Conservation (phyloP, 1,140 invertebrate species). For the Solen grandis region DNA sequence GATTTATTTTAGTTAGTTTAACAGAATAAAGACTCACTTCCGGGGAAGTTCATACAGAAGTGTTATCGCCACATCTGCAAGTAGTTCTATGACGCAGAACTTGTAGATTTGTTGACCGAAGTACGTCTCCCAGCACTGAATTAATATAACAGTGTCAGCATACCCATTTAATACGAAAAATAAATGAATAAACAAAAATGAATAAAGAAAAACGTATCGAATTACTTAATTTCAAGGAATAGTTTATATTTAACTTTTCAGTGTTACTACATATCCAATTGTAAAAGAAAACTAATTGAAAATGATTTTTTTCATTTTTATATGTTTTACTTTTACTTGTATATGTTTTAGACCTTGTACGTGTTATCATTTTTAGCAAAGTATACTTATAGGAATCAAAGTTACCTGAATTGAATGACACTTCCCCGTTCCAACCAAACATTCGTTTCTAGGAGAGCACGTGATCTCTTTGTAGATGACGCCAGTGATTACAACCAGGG, state of each 20-base stretch:
- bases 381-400: not conserved
- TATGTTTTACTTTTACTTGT: no score
- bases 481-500: slow-evolving; percentile 86
- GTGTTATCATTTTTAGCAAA: not conserved
- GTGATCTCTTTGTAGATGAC: slow-evolving; percentile 85
- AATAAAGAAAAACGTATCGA: not conserved
- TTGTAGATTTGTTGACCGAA: slow-evolving; percentile 93
- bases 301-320: not conserved
- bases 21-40: slow-evolving; percentile 76
- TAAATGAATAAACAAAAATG: not conserved
- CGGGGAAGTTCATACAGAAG: slow-evolving; percentile 90
- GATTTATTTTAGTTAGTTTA: not conserved
- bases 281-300: not conserved
- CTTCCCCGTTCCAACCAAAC: slow-evolving; percentile 19
- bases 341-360: no score
- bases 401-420: slow-evolving; percentile 41
- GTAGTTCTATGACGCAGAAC: slow-evolving; percentile 89
- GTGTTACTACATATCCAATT: not conserved
- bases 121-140: slow-evolving; percentile 92
- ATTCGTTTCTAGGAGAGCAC: slow-evolving; percentile 43
- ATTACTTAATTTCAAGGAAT: not conserved
- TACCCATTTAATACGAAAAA: not conserved
- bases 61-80: slow-evolving; percentile 87
- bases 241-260: not conserved
- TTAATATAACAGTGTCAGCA: not conserved